Evolutionary conservation across 2,797 vertebrate species (phyloP), one percentile per base, ranked within the genome.

Genomic region (Podarcis siculus): DNA sequence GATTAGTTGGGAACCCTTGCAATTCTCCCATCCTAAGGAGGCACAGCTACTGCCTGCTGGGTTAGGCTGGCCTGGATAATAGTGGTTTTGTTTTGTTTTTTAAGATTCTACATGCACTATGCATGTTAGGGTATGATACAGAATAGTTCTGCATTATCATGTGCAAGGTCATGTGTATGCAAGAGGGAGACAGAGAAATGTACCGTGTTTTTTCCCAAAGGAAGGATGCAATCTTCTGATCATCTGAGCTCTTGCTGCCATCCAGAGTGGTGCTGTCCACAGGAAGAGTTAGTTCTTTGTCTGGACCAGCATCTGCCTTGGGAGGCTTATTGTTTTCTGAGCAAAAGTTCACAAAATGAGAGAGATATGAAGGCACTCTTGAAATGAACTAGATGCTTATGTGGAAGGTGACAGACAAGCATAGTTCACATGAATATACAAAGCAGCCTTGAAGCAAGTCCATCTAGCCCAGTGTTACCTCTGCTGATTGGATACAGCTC

Each of bases 261-360:
- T 99, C 98, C 93, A 99, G 96, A 19, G 96, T 98, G 87, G 99
- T 99, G 89, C 97, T 97, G 91, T 99, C 99, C 23, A 99, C 97
- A 0, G 99, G 99, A 87, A 99, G 97, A 12, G 98, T 99, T 93
- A 99, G 96, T 93, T 99, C 99, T 91, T 99, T 99, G 95, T 99
- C 98, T 35, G 99, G 99, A 78, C 99, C 99, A 37, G 99, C 98
- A 79, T 99, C 98, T 5, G 99, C 98, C 86, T 96, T 95, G 3
- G 99, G 99, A 1, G 99, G 97, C 86, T 99, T 99, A 92, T 99
- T 99, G 96, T 99, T 99, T 95, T 99, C 99, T 99, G 95, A 92
- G 93, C 95, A 86, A 93, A 77, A 84, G 93, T 61, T 71, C 39
- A 89, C 0, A 88, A 12, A 55, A 39, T 13, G 64, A 82, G 45